Conservation (phyloP, 2,888 invertebrate species). For the Lasioglossum oenotherae region DNA sequence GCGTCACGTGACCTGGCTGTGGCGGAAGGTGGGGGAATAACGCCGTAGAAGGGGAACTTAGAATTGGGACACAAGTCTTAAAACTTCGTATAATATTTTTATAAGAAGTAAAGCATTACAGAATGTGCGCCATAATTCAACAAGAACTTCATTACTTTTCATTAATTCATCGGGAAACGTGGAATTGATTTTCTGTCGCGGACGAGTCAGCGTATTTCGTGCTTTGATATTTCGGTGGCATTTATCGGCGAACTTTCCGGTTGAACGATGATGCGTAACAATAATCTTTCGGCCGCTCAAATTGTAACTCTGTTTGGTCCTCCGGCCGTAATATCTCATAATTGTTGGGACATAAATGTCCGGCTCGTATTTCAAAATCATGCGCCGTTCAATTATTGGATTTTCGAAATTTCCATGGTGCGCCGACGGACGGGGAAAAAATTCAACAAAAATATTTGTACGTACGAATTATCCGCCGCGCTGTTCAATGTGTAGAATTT, state of each 20-base stretch:
- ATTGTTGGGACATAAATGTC: conserved; percentile 22
- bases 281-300: conserved; percentile 35
- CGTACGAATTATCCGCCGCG: background rate
- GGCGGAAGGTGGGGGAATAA: too few relatives aligned
- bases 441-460: background rate
- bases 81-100: too few relatives aligned
- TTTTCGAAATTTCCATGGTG: conserved; percentile 18
- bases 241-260: conserved; percentile 25
- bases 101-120: too few relatives aligned
- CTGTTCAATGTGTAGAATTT: background rate
- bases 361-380: conserved; percentile 31
- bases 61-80: too few relatives aligned
- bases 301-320: conserved; percentile 35
- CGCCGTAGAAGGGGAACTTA: too few relatives aligned
- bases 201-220: conserved; percentile 7
- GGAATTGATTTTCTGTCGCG: background rate
- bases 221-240: conserved; percentile 16
- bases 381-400: conserved; percentile 30
- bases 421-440: background rate
- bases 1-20: too few relatives aligned
- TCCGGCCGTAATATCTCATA: conserved; percentile 33
- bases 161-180: background rate
- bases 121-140: too few relatives aligned
- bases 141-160: background rate
- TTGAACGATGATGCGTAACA: conserved; percentile 37